Evolutionary conservation across 2,797 vertebrate genomes (phyloP), one percentile per base, ranked within the genome.

Genomic region (Podarcis siculus): DNA sequence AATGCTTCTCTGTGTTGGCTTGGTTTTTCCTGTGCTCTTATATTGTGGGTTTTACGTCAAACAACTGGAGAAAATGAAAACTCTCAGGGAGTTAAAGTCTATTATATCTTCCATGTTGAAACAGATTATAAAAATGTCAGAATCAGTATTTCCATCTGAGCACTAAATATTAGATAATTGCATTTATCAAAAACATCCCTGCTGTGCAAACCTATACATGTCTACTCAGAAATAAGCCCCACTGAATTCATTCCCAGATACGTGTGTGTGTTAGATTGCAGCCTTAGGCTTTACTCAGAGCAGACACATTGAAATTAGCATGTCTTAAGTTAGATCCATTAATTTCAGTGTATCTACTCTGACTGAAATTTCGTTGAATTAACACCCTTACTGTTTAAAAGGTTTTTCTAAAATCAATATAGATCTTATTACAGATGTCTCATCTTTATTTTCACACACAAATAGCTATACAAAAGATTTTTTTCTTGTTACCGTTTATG

Each of bases 1-100:
- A 76, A 1, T n/a, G 55, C 7, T 27, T 89, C 90, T 35, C 0
- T 1, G 3, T 8, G 0, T 2, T 71, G 49, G 1, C 1, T 39
- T 19, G 0, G 3, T 1, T 39, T 91, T 83, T 84, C 13, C 77
- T 79, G 0, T 39, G 71, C 61, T 66, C 1, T 35, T 83, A 73
- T 91, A 32, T 72, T 72, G 23, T 72, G 27, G 23, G 45, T 8
- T 66, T 88, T 87, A 9, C 1, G 76, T 79, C 91, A 7, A 58
- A 25, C 45, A 58, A 8, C 23, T 76, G 73, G 76, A 82, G 64
- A 76, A 69, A 85, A 91, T 30, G 27, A 19, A 82, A 85, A 23
- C 10, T 49, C 0, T 7, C 67, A 12, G 39, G 1, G 23, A 27
- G 30, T 76, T 82, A 75, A 86, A 30, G 30, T 35, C 67, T 17